A percentile compares a stretch with the other conserved stretches of the same genome.
These are phyloP conservation scores for Bombus pyrosoma DNA, from an alignment of 1,140 invertebrate genomes.

Conservation along the genomic window DNA sequence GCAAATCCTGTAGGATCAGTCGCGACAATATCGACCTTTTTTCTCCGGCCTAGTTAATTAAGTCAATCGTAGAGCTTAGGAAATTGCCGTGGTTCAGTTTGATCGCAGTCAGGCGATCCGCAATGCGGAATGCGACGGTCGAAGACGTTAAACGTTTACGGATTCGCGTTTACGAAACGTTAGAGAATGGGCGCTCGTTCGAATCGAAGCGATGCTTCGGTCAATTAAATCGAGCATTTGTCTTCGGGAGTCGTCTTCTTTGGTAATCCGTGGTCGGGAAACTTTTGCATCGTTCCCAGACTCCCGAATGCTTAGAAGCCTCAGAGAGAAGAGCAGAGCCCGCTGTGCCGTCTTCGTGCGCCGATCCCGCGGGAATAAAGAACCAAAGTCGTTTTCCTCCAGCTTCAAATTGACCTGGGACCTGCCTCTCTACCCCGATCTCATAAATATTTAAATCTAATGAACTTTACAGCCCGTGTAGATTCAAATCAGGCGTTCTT, in stretches of 20 bases:
- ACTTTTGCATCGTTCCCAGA: constrained; percentile 46
- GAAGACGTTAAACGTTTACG: constrained; percentile 2
- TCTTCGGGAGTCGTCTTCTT: constrained; percentile 45
- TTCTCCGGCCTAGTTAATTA: neutral
- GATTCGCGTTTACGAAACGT: neutral
- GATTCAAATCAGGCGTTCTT: constrained; percentile 68
- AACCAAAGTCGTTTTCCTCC: constrained; percentile 68
- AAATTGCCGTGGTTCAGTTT: no score
- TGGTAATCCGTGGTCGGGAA: constrained; percentile 50
- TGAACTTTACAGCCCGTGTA: constrained; percentile 72
- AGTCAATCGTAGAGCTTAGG: neutral
- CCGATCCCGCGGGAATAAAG: constrained; percentile 62
- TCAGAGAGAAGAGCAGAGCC: neutral
- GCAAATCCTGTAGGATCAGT: neutral
- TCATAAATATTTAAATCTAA: constrained; percentile 78
- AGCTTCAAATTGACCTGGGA: constrained; percentile 69
- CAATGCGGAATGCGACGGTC: constrained; percentile 14
- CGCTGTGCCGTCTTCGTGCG: neutral
- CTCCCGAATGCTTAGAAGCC: neutral
- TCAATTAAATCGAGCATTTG: constrained; percentile 66
- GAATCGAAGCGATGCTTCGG: constrained; percentile 42
- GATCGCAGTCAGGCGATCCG: constrained; percentile 9
- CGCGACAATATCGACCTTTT: neutral
- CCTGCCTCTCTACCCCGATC: constrained; percentile 46
- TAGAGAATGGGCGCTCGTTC: no score